Evolutionary conservation across 2,113 vertebrate species (phyloP).

Genomic region (Leucopternis melanops): DNA sequence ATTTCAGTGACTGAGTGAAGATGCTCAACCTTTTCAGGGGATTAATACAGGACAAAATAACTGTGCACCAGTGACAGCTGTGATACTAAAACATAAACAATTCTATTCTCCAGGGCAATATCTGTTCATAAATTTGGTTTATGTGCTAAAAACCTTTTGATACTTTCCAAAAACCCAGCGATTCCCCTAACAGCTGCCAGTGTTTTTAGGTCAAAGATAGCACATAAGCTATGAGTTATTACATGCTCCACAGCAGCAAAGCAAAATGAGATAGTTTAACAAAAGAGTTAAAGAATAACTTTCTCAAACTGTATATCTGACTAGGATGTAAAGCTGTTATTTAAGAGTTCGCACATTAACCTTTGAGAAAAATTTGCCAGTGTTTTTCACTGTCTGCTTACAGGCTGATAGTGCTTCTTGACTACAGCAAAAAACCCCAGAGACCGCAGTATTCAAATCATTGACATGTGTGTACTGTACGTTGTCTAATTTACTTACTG

Average conservation of each 20-base stretch:
- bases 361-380: neutral
- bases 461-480: neutral
- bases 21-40: slow-evolving; percentile 45
- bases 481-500: neutral
- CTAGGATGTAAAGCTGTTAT: neutral
- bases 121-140: slow-evolving; percentile 58
- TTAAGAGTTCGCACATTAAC: neutral
- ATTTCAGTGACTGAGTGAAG: slow-evolving; percentile 45
- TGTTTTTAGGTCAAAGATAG: slow-evolving; percentile 34
- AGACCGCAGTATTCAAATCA: neutral
- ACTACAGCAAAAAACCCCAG: neutral
- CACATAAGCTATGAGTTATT: slow-evolving; percentile 13
- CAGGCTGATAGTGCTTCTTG: neutral
- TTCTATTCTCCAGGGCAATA: neutral
- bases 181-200: slow-evolving; percentile 46
- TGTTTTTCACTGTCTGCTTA: neutral
- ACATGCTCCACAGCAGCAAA: neutral
- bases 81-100: slow-evolving; percentile 34
- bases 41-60: slow-evolving; percentile 44
- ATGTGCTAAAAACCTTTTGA: slow-evolving; percentile 38
- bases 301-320: neutral
- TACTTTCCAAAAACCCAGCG: neutral
- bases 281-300: neutral
- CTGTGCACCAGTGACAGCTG: slow-evolving; percentile 30
- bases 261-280: neutral